These are phyloP conservation scores for Drosophila merina DNA, from an alignment of 2,888 invertebrate species.

Conservation along the genomic window DNA sequence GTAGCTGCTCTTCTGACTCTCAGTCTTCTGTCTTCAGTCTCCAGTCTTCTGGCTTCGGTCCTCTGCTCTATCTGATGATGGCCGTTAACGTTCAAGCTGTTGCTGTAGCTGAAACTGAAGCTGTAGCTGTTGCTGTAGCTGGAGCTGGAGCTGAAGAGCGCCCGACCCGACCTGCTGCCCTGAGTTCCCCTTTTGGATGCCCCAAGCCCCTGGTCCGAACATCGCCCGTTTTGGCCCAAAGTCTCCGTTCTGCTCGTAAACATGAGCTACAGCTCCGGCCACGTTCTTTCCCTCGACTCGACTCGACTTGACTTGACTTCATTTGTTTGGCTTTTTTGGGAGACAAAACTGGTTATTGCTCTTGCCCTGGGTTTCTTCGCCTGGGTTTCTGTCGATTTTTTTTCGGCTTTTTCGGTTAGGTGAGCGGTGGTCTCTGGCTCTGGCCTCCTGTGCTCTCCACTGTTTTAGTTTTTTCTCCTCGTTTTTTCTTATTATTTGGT, in stretches of 20 bases:
- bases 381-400: slow-evolving; percentile 36
- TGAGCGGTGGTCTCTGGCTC: slow-evolving; percentile 53
- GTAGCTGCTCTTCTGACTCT: slow-evolving; percentile 17
- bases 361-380: slow-evolving; percentile 54
- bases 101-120: slow-evolving; percentile 2
- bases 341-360: slow-evolving; percentile 82
- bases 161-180: slow-evolving; percentile 66
- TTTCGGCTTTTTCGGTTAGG: slow-evolving; percentile 56
- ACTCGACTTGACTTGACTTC: slow-evolving; percentile 58
- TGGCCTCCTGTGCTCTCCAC: slow-evolving; percentile 39
- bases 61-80: slow-evolving; percentile 73
- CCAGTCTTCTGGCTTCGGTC: slow-evolving; percentile 10
- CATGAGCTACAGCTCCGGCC: slow-evolving; percentile 60
- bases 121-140: not conserved
- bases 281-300: slow-evolving; percentile 62
- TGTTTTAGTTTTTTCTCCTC: slow-evolving; percentile 19
- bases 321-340: slow-evolving; percentile 81
- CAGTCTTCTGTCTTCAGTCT: slow-evolving; percentile 5
- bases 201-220: not conserved
- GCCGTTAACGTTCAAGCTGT: slow-evolving; percentile 72
- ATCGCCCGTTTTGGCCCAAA: slow-evolving; percentile 1
- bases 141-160: slow-evolving; percentile 57
- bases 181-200: slow-evolving; percentile 37
- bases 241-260: slow-evolving; percentile 58
- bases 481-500: slow-evolving; percentile 16